phyloP scores from a whole-genome alignment of 2,797 vertebrate genomes.

The Sebastes hopkinsi region DNA sequence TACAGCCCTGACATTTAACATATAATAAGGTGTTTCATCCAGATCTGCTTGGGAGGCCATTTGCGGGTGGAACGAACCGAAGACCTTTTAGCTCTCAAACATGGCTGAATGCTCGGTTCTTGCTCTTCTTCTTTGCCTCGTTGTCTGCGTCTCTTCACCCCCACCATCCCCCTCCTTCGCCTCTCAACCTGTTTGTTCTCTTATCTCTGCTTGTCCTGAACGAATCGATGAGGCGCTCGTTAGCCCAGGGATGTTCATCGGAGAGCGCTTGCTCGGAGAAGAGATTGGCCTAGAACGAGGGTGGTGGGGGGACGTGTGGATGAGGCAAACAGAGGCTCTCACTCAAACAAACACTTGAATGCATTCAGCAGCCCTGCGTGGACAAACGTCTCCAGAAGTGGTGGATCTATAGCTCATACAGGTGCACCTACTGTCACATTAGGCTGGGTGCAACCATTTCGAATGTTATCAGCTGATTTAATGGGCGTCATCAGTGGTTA shows the following conservation, averaged over 20 bases:
- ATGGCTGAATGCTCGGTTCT: slow-evolving; percentile 5
- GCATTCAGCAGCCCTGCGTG: background rate
- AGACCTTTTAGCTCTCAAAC: slow-evolving; percentile 55
- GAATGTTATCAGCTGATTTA: background rate
- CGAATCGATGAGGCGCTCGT: slow-evolving; percentile 72
- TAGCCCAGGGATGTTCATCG: slow-evolving; percentile 69
- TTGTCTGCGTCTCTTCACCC: background rate
- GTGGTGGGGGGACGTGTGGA: background rate
- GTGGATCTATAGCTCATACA: background rate
- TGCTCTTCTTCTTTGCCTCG: slow-evolving; percentile 2
- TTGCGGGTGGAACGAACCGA: slow-evolving; percentile 45
- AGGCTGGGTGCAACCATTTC: background rate
- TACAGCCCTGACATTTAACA: slow-evolving; percentile 69
- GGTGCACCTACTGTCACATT: background rate
- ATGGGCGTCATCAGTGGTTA: background rate
- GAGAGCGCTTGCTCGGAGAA: slow-evolving; percentile 36
- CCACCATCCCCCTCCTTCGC: slow-evolving; percentile 12
- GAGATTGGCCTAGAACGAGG: slow-evolving; percentile 32
- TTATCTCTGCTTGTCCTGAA: slow-evolving; percentile 72
- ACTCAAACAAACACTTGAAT: slow-evolving; percentile 1
- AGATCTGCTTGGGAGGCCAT: slow-evolving; percentile 22
- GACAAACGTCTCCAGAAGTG: background rate
- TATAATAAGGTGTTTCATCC: slow-evolving; percentile 60
- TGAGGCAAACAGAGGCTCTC: slow-evolving; percentile 9
- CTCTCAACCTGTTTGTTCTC: slow-evolving; percentile 65